These are phyloP conservation scores for Iselma pallidipennis DNA, from an alignment of 2,888 invertebrate species.

Conservation along the genomic window DNA sequence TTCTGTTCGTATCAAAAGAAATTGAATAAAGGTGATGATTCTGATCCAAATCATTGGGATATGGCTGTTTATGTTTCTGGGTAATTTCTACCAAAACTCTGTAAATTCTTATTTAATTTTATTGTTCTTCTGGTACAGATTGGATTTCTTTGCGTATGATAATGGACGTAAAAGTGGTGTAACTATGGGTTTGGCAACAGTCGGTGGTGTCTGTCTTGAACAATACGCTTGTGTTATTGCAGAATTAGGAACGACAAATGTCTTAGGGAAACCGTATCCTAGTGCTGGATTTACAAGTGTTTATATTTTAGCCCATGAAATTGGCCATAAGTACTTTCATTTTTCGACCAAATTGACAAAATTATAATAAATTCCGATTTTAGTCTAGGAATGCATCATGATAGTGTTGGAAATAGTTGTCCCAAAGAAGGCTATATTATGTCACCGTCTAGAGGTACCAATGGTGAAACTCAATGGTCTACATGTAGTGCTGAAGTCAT, in stretches of 20 bases:
- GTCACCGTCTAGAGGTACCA: conserved; percentile 78
- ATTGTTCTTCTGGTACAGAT: conserved; percentile 51
- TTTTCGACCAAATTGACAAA: neutral
- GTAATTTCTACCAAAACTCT: conserved; percentile 48
- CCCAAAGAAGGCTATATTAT: conserved; percentile 79
- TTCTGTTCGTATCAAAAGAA: conserved; percentile 73
- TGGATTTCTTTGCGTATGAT: conserved; percentile 75
- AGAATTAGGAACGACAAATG: conserved; percentile 74
- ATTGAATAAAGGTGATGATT: conserved; percentile 70
- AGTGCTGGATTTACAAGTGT: conserved; percentile 84
- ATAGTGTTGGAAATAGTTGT: conserved; percentile 72
- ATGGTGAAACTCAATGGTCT: conserved; percentile 80
- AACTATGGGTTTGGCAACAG: conserved; percentile 82
- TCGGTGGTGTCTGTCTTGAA: conserved; percentile 74
- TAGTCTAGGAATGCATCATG: conserved; percentile 82
- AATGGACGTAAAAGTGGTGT: conserved; percentile 71
- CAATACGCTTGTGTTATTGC: conserved; percentile 77
- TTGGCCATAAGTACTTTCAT: conserved; percentile 75
- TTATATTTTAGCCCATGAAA: conserved; percentile 82
- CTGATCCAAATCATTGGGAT: conserved; percentile 79
- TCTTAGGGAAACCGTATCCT: conserved; percentile 76
- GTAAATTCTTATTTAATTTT: neutral
- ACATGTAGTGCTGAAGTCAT: conserved; percentile 71
- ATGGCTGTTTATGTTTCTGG: conserved; percentile 78
- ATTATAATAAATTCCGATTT: conserved; percentile 21